Evolutionary conservation across 1,140 invertebrate genomes (phyloP), one percentile per base, ranked within the genome.

Genomic region (Amphibalanus amphitrite): DNA sequence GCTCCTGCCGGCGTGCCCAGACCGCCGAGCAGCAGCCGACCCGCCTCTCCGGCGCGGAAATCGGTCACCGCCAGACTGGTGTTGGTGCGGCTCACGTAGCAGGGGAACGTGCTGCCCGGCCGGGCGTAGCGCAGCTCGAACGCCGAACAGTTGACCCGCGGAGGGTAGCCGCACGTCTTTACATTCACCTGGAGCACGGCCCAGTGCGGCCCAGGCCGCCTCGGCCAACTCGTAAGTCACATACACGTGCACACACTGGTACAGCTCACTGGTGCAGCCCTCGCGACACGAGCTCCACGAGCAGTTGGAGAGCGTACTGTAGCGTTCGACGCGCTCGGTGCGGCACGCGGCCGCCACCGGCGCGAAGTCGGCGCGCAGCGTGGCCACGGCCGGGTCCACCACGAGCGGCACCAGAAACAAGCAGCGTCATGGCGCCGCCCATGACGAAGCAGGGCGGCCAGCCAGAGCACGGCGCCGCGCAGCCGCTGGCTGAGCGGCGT

Each of bases 401-500:
- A 92, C 89, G 77, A 94, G 92, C 0, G 91, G 91, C 76, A 94
- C 92, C 64, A 93, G 83, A 79, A 94, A 94, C 69, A 94, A n/a
- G 84, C 78, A 94, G 92, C 74, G 88, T 90, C 78, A 93, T 92
- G 28, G 92, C 88, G 28, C 90, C 89, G 33, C 92, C 81, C 75
- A 91, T 90, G 73, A 90, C 89, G 77, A n/a, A 93, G 87, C 73
- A 94, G 86, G 77, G 92, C 90, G 83, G 93, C 93, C 79, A 92
- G 8, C 23, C 6, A 28, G 8, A 67, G n/a, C 65, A 17, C 10
- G 3, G 17, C n/a, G 3, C 26, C 28, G 0, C 65, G 28, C 28
- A 67, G 23, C 8, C 65, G 65, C 65, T 67, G 65, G 3, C 65
- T n/a, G n/a, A 67, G 65, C n/a, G 65, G n/a, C n/a, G 10, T 3